Evolutionary conservation across 2,113 vertebrate genomes (phyloP).

Genomic region (Lanius collurio): DNA sequence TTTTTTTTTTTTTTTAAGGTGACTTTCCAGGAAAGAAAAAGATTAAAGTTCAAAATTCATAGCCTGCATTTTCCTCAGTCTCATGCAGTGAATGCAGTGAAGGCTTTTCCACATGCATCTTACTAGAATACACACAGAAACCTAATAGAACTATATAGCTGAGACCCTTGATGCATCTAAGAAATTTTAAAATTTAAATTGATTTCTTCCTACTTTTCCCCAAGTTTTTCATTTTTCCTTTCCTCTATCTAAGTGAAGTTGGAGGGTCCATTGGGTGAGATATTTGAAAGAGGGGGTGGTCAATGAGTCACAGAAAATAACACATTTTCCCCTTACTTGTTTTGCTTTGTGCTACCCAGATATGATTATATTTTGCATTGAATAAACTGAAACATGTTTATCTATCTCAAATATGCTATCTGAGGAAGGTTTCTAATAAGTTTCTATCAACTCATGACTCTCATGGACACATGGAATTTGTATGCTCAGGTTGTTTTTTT

Average conservation of each 20-base stretch:
- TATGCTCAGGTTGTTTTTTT: not conserved
- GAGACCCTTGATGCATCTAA: conserved; percentile 19
- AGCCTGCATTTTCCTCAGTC: conserved; percentile 39
- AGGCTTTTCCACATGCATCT: not conserved
- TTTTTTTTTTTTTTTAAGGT: not conserved
- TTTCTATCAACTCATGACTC: not conserved
- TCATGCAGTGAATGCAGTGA: conserved; percentile 3
- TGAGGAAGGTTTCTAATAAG: conserved; percentile 3
- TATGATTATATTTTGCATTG: not conserved
- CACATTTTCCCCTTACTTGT: not conserved
- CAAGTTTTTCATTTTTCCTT: conserved; percentile 34
- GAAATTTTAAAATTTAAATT: conserved; percentile 48
- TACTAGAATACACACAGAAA: conserved; percentile 1
- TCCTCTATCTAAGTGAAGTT: not conserved
- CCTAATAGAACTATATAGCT: not conserved
- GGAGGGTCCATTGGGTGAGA: not conserved
- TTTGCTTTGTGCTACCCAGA: not conserved
- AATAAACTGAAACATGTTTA: not conserved
- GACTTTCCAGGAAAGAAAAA: conserved; percentile 46
- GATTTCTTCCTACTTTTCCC: conserved; percentile 8
- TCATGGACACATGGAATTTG: not conserved
- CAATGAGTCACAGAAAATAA: not conserved
- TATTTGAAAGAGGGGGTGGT: not conserved
- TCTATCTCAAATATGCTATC: not conserved
- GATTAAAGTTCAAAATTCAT: conserved; percentile 31